Base-by-base conservation (phyloP, 2,113 vertebrate genomes). In the Nanorana parkeri region DNA sequence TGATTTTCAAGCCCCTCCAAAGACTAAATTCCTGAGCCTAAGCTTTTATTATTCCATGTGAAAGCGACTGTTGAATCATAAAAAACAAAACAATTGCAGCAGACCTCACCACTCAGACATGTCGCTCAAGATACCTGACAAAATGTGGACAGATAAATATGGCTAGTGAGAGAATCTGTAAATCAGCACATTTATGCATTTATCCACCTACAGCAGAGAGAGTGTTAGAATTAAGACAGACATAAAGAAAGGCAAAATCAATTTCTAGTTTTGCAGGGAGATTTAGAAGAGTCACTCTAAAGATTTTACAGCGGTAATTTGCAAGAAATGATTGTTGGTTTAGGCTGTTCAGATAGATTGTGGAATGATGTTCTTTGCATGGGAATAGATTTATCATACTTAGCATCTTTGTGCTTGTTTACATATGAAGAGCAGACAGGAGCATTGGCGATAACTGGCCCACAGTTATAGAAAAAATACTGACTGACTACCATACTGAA, bases 191-290 rank as follows among this genome's bases (percentile, higher is more conserved):
- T 80, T 87, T 85, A 85, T 87, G 74, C 55, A 86, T 87, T 89
- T 77, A 78, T 61, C 85, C 91, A 68, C 54, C 68, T 68, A 85
- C 80, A 87, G 80, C 56, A 86, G 67, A 87, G 84, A 82, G 84
- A 56, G 88, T 85, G 61, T 85, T n/a, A 1, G 84, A 90, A 84
- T 86, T 88, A 84, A 89, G 73, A 54, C 84, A 86, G 84, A 63
- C 76, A 85, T 54, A 77, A 90, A 82, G 52, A 76, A 76, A 76
- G 54, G 64, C 47, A 82, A 90, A 89, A 90, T 87, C 77, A 71
- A 77, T 85, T 83, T 85, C 83, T 32, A 76, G n/a, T 80, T 85
- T 80, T 0, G 19, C 83, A 89, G 87, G 26, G 81, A 85, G 91
- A 91, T 85, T 85, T 75, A 75, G 71, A 75, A 47, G 52, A 76